These are phyloP conservation scores for Halichondria panicea DNA, from an alignment of 37 sponge, comb jelly and placozoan genomes.

Conservation along the genomic window DNA sequence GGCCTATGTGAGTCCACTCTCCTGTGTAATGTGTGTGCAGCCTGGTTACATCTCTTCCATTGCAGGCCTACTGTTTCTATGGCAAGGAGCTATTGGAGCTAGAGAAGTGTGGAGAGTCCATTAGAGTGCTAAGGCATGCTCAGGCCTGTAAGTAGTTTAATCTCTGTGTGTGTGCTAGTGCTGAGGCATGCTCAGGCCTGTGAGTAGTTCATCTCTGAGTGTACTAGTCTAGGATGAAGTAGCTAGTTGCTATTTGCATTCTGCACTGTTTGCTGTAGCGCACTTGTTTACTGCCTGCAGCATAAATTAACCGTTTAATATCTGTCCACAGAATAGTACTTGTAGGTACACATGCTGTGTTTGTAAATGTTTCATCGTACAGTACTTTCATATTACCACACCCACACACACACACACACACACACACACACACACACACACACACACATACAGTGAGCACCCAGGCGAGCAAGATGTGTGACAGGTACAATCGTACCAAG, in stretches of 20 bases:
- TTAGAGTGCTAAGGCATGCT: constrained; percentile 77
- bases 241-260: not conserved
- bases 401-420: not conserved
- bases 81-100: constrained; percentile 84
- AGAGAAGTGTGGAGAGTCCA: constrained; percentile 98
- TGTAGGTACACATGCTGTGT: too few species aligned
- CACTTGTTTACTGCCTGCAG: too few species aligned
- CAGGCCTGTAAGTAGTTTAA: constrained; percentile 75
- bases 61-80: constrained; percentile 91
- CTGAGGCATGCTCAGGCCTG: constrained; percentile 78
- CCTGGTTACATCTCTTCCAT: not conserved
- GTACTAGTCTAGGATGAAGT: too few species aligned
- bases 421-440: not conserved
- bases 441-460: constrained; percentile 67
- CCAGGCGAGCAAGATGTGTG: constrained; percentile 78
- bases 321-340: not conserved
- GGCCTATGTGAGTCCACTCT: constrained; percentile 68
- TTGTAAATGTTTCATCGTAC: too few species aligned
- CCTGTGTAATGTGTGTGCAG: not conserved
- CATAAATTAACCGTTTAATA: too few species aligned
- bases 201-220: too few species aligned
- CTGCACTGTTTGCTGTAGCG: not conserved
- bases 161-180: too few species aligned
- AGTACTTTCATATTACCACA: not conserved
- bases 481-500: constrained; percentile 77